Evolutionary conservation across 1,140 invertebrate species (phyloP).

Genomic region (Drosophila arizonae): DNA sequence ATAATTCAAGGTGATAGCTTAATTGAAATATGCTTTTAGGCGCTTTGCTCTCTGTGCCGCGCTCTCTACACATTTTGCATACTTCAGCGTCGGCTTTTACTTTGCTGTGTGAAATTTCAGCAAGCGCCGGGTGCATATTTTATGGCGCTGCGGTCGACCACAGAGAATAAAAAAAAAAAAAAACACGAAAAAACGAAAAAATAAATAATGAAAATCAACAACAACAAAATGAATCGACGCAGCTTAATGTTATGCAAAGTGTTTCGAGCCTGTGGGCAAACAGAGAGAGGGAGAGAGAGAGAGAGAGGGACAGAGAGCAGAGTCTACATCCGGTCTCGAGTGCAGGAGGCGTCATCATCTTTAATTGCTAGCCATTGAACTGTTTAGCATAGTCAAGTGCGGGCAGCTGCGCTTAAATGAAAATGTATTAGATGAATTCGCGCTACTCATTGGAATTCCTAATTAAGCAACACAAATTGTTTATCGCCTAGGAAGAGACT

Average conservation of each 20-base stretch:
- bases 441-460: too few relatives aligned
- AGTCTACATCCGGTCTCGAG: slow-evolving; percentile 27
- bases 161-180: slow-evolving; percentile 38
- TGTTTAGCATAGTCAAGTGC: slow-evolving; percentile 16
- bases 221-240: slow-evolving; percentile 32
- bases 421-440: too few relatives aligned
- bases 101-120: slow-evolving; percentile 61
- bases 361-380: slow-evolving; percentile 75
- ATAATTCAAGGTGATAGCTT: slow-evolving; percentile 83
- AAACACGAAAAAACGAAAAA: slow-evolving; percentile 20
- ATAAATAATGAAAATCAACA: slow-evolving; percentile 39
- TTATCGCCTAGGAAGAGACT: too few relatives aligned
- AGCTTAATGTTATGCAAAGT: slow-evolving; percentile 80
- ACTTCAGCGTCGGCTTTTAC: slow-evolving; percentile 53
- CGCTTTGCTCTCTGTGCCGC: slow-evolving; percentile 55
- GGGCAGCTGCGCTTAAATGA: not conserved
- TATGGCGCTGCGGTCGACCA: slow-evolving; percentile 72
- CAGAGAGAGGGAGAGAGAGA: slow-evolving; percentile 3
- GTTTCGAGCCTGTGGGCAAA: slow-evolving; percentile 66
- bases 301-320: not conserved
- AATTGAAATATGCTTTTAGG: slow-evolving; percentile 83
- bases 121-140: slow-evolving; percentile 70
- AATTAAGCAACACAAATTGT: too few relatives aligned
- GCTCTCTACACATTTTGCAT: slow-evolving; percentile 61
- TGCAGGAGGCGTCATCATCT: slow-evolving; percentile 60